Evolutionary conservation across 1,140 invertebrate genomes (phyloP), one percentile per base, ranked within the genome.

Genomic region (Pararge aegeria): DNA sequence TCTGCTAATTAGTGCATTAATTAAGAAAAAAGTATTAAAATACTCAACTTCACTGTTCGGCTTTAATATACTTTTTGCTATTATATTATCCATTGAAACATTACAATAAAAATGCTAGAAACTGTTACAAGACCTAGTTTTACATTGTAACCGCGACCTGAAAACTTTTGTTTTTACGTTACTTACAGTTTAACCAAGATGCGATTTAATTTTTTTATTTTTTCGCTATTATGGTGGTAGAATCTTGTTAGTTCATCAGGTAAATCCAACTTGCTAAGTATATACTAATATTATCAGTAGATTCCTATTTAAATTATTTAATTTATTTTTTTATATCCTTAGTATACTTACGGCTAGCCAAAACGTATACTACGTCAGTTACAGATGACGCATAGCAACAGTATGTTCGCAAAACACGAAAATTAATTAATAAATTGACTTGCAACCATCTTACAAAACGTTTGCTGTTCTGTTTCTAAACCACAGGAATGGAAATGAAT

Each of bases 41-140:
- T 10, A 30, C 10, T 34, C 30, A 34, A 3, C 30, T 34, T 4
- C 30, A 34, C 30, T 6, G 2, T 34, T 34, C 10, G 3, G 3
- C n/a, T 34, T 34, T 5, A 1, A 12, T 34, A 12, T 34, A 34
- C 21, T 21, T 51, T 38, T 24, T n/a, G 50, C 30, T 38, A 12
- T 19, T 42, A 51, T 51, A 44, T 16, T 50, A 19, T 42, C 24
- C 56, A 51, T 58, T 44, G 37, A 42, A 20, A 13, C 12, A 58
- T 42, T 51, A 58, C 37, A 52, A 58, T 51, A 58, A 37, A 42
- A 58, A 58, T 16, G 37, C 56, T 58, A 51, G 56, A 52, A 51
- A 29, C 42, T 58, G 42, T 58, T 49, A 58, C 56, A 58, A 58
- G 51, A 49, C 56, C 48, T 58, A 60, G 49, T 52, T 52, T 51